These are phyloP conservation scores for Callocephalon fimbriatum DNA, from an alignment of 2,113 vertebrate species.

Conservation along the genomic window DNA sequence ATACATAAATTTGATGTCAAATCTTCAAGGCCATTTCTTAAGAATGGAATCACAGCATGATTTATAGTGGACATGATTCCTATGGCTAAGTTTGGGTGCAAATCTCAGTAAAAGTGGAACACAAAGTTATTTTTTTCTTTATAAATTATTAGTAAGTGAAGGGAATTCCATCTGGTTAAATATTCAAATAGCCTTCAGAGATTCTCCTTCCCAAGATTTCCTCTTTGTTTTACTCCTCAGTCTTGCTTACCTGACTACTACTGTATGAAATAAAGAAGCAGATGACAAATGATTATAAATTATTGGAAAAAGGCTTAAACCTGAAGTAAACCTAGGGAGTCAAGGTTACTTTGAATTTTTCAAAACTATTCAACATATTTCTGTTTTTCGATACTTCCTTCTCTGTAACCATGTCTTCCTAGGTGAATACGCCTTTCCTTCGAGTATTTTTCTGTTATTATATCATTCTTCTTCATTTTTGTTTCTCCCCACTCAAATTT, in stretches of 20 bases:
- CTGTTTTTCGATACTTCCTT: background rate
- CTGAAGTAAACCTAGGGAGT: background rate
- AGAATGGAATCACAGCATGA: background rate
- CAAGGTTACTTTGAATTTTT: background rate
- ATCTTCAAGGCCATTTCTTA: background rate
- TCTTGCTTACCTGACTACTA: background rate
- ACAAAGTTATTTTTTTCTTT: background rate
- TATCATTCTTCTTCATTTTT: background rate
- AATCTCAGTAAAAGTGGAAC: background rate
- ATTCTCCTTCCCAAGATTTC: background rate
- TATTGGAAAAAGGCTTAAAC: background rate
- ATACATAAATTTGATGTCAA: background rate
- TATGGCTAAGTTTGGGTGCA: background rate
- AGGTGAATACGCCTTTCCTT: background rate
- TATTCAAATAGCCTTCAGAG: background rate
- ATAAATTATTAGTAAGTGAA: background rate
- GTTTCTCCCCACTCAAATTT: background rate
- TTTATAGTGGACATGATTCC: background rate
- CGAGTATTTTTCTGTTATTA: background rate
- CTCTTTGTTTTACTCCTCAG: background rate
- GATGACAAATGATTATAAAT: accelerated
- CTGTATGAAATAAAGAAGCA: background rate
- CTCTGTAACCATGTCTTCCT: background rate
- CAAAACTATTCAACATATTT: background rate
- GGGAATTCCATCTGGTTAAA: background rate